These are phyloP conservation scores for Portevinia maculata DNA, from an alignment of 2,888 invertebrate genomes.

Conservation along the genomic window DNA sequence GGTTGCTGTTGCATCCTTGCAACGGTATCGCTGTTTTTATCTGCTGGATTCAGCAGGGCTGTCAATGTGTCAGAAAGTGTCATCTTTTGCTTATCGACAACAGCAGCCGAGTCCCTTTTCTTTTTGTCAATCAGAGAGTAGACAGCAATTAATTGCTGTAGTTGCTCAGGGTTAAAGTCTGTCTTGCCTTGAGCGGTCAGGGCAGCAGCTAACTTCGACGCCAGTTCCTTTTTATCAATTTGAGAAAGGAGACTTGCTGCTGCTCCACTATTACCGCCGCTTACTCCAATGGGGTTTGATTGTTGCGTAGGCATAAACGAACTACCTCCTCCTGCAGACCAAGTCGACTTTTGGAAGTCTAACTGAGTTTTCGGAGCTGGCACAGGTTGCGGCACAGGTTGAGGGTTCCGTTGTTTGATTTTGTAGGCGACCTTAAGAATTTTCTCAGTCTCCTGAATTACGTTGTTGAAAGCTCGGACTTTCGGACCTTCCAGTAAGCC, in stretches of 20 bases:
- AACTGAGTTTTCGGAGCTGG: slow-evolving; percentile 37
- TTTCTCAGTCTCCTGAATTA: slow-evolving; percentile 85
- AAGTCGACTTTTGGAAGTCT: slow-evolving; percentile 23
- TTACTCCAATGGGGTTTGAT: slow-evolving; percentile 5
- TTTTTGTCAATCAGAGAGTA: slow-evolving; percentile 82
- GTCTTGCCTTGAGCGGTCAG: slow-evolving; percentile 92
- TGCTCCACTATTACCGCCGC: slow-evolving; percentile 10
- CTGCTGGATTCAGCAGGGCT: slow-evolving; percentile 74
- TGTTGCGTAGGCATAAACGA: slow-evolving; percentile 1
- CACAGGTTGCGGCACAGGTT: slow-evolving; percentile 72
- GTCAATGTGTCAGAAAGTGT: slow-evolving; percentile 76
- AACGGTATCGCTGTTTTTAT: slow-evolving; percentile 6
- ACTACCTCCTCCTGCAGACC: slow-evolving; percentile 9
- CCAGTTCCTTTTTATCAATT: slow-evolving; percentile 84
- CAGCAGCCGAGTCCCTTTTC: slow-evolving; percentile 75
- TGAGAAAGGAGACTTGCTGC: slow-evolving; percentile 74
- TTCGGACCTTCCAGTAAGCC: slow-evolving; percentile 85
- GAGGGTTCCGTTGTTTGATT: slow-evolving; percentile 81
- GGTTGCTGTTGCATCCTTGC: slow-evolving; percentile 2
- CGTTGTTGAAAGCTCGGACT: slow-evolving; percentile 87
- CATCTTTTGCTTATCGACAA: slow-evolving; percentile 72
- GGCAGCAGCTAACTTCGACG: slow-evolving; percentile 89
- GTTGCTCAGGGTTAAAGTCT: slow-evolving; percentile 90
- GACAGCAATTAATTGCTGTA: slow-evolving; percentile 91
- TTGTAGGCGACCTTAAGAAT: slow-evolving; percentile 85